Conservation (phyloP, 2,113 vertebrate genomes). For the Daphoenositta chrysoptera region DNA sequence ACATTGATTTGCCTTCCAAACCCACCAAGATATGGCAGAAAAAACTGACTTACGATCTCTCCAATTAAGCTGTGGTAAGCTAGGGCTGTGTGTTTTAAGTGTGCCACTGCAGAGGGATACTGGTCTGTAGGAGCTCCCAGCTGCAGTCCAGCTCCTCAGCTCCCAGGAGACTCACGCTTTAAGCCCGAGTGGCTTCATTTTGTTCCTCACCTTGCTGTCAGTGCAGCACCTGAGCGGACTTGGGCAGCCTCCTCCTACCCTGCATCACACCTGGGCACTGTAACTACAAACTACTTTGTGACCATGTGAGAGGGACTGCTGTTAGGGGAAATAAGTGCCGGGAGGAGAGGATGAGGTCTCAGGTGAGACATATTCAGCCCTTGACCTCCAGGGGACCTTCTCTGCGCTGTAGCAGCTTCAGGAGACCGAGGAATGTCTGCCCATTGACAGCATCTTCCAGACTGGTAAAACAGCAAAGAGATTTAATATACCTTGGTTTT, state of each 20-base stretch:
- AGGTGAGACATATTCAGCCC: neutral
- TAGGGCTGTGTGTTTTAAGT: neutral
- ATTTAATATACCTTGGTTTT: neutral
- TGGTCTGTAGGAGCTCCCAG: neutral
- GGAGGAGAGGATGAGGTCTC: neutral
- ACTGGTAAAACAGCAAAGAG: neutral
- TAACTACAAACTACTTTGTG: neutral
- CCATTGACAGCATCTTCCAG: neutral
- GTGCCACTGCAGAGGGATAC: neutral
- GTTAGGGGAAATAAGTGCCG: neutral
- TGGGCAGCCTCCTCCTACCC: neutral
- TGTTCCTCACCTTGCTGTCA: neutral
- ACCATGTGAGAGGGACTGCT: neutral
- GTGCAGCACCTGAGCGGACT: neutral
- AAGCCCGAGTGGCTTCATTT: neutral
- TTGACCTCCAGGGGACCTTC: neutral
- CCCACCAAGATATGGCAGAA: neutral
- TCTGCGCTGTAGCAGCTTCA: neutral
- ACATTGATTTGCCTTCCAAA: neutral
- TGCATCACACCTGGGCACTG: neutral
- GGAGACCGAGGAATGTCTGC: neutral
- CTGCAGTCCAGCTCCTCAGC: neutral
- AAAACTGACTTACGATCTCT: neutral
- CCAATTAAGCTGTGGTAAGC: accelerated
- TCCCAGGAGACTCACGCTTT: neutral